These are phyloP conservation scores for Lagopus leucura DNA, from an alignment of 2,113 vertebrate genomes.

Conservation along the genomic window DNA sequence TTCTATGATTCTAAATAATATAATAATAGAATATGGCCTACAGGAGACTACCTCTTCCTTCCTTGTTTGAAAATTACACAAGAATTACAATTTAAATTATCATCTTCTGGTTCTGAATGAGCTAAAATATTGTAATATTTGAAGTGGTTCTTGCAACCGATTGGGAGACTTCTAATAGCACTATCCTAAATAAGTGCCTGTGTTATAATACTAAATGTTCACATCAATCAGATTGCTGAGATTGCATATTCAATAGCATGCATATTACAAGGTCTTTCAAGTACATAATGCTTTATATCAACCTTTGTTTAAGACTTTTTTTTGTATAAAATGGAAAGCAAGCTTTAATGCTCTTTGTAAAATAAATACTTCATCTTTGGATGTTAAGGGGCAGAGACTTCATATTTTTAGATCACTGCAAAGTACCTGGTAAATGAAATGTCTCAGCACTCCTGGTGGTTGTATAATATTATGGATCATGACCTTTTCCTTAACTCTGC, in stretches of 20 bases:
- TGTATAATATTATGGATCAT: neutral
- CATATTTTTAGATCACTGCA: neutral
- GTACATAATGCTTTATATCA: neutral
- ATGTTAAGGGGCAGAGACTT: neutral
- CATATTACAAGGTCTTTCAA: neutral
- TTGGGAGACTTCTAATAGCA: neutral
- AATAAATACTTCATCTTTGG: neutral
- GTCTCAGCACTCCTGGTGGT: neutral
- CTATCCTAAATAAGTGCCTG: neutral
- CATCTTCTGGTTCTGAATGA: neutral
- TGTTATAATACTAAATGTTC: neutral
- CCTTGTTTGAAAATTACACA: neutral
- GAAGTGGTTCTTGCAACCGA: neutral
- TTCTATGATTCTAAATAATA: neutral
- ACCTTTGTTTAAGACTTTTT: neutral
- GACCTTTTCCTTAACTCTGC: neutral
- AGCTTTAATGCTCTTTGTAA: neutral
- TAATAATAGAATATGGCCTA: neutral
- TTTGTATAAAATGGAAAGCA: neutral
- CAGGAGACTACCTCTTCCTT: neutral
- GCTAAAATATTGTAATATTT: neutral
- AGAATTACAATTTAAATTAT: neutral
- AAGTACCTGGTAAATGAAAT: neutral
- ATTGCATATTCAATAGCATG: neutral
- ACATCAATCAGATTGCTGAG: neutral